Percentiles rank a stretch among this genome's conserved stretches.
Conservation (phyloP, 1,140 invertebrate species). For the Agrilus planipennis region DNA sequence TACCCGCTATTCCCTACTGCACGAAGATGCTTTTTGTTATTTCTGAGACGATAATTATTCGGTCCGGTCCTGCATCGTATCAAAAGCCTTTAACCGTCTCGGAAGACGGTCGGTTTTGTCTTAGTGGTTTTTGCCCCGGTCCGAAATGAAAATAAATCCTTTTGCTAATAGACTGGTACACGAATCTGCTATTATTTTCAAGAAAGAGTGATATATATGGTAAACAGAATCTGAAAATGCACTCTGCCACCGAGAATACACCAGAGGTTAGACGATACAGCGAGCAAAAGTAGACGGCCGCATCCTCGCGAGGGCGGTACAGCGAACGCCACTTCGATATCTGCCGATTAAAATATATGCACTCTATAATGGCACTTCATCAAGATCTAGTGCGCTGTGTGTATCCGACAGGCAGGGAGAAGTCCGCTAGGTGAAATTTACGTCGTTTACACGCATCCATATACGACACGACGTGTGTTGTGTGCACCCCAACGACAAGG, state of each 20-base stretch:
- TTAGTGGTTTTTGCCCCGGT: constrained; percentile 10
- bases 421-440: too few relatives aligned
- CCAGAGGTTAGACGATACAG: constrained; percentile 14
- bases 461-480: too few relatives aligned
- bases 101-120: constrained; percentile 13
- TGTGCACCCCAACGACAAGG: too few relatives aligned
- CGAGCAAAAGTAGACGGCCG: too few relatives aligned
- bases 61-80: neutral
- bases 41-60: too few relatives aligned
- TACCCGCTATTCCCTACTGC: too few relatives aligned
- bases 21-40: too few relatives aligned
- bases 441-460: too few relatives aligned
- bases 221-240: constrained; percentile 39
- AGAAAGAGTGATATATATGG: constrained; percentile 33
- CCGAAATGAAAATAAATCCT: constrained; percentile 40
- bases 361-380: constrained; percentile 18
- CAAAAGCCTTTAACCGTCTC: constrained; percentile 7
- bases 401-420: constrained; percentile 8
- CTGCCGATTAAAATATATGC: constrained; percentile 23
- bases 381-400: constrained; percentile 13
- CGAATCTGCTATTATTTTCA: constrained; percentile 40
- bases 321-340: constrained; percentile 21
- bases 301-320: constrained; percentile 14
- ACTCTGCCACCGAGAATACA: constrained; percentile 25
- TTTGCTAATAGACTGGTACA: constrained; percentile 40